Percentiles rank a stretch among this genome's conserved stretches.
These are phyloP conservation scores for Drosophila ercepeae DNA, from an alignment of 1,140 invertebrate species.

Conservation along the genomic window DNA sequence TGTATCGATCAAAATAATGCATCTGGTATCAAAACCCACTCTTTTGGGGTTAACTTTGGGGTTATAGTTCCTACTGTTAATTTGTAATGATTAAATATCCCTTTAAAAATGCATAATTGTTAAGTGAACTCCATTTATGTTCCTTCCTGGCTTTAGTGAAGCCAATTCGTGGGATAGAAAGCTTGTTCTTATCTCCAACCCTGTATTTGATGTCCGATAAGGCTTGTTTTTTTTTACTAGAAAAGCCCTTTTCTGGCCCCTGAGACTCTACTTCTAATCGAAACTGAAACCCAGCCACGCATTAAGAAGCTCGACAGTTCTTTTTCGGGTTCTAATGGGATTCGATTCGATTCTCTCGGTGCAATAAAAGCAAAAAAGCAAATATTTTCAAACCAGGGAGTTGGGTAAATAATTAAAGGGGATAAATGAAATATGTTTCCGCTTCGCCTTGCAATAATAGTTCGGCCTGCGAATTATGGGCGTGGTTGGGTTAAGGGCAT, in stretches of 20 bases:
- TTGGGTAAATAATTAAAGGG: conserved; percentile 36
- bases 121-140: too few species aligned
- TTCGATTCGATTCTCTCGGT: conserved; percentile 23
- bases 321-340: neutral
- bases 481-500: conserved; percentile 24
- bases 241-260: neutral
- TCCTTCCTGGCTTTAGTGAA: conserved; percentile 30
- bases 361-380: conserved; percentile 76
- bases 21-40: neutral
- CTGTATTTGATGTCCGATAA: conserved; percentile 58
- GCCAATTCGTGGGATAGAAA: conserved; percentile 32
- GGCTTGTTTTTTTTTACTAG: conserved; percentile 1
- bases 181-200: conserved; percentile 65
- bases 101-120: too few species aligned
- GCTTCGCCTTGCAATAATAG: conserved; percentile 77
- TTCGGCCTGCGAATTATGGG: conserved; percentile 58
- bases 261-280: conserved; percentile 30
- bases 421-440: conserved; percentile 62
- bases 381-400: conserved; percentile 57
- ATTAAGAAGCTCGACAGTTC: conserved; percentile 20
- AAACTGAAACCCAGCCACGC: conserved; percentile 20
- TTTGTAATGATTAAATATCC: too few species aligned
- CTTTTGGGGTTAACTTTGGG: too few species aligned
- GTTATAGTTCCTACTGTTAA: too few species aligned
- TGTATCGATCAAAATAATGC: neutral